These are phyloP conservation scores for Polia nebulosa DNA, from an alignment of 2,888 invertebrate species.

Conservation along the genomic window DNA sequence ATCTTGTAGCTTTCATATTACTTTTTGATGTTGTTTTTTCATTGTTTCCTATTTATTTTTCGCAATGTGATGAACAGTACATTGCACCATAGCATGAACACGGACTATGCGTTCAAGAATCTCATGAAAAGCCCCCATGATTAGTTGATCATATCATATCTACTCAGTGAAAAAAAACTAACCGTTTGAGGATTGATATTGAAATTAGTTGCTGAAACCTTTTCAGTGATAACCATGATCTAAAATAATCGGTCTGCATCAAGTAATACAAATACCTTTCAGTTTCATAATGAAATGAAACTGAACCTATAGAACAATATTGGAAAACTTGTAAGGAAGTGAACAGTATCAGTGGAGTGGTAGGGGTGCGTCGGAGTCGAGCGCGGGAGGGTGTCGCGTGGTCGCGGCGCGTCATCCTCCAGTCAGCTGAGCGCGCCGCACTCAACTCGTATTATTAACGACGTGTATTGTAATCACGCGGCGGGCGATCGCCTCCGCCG, in stretches of 20 bases:
- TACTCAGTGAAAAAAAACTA: neutral
- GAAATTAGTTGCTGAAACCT: neutral
- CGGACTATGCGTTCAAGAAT: neutral
- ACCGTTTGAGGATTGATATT: neutral
- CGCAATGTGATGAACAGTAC: neutral
- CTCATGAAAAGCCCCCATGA: neutral
- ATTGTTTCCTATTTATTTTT: constrained; percentile 21
- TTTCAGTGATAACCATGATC: neutral
- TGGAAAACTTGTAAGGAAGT: constrained; percentile 32
- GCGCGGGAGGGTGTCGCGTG: constrained; percentile 35
- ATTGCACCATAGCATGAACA: neutral
- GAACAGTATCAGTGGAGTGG: constrained; percentile 31
- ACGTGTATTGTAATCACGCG: constrained; percentile 91
- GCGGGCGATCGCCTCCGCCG: constrained; percentile 90
- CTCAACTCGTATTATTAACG: constrained; percentile 89
- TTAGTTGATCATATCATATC: too few species aligned
- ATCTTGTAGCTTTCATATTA: constrained; percentile 50
- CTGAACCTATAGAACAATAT: constrained; percentile 7
- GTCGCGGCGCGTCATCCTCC: constrained; percentile 54
- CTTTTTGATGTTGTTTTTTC: constrained; percentile 25
- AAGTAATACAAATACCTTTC: neutral
- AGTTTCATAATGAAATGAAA: constrained; percentile 18
- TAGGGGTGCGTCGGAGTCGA: constrained; percentile 62
- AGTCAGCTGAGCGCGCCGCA: constrained; percentile 76
- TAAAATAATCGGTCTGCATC: neutral